Evolutionary conservation across 2,888 invertebrate species (phyloP), one percentile per base, ranked within the genome.

Genomic region (Calameuta filiformis): DNA sequence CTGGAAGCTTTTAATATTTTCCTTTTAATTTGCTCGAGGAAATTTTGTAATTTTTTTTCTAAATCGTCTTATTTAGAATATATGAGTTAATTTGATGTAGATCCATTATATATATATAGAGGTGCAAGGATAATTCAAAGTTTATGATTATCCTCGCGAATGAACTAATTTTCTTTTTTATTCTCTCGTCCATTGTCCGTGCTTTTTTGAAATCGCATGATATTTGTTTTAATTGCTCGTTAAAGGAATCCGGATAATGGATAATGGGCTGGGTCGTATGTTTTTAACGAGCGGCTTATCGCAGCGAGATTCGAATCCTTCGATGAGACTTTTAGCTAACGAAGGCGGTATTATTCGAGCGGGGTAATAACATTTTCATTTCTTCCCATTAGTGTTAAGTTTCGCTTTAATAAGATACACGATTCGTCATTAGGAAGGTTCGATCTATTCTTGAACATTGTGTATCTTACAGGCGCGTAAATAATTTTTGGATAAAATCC

Each of bases 321-420:
- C 40, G 40, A 56, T 23, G 40, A 56, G 23, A 56, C 74, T 77
- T 74, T 77, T 77, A 73, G 73, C 73, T 74, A 77, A 77, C 77
- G 77, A 77, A 73, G 56, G 74, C 74, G 68, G 33, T 37, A 77
- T 75, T 75, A 69, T 75, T 75, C 69, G 73, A 77, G 69, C 68
- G 69, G 11, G 33, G 68, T 75, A 35, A 77, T 75, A 77, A 75
- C 69, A 69, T 77, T 77, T 75, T 77, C 69, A 77, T 77, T 75
- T 77, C 75, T 75, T 68, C 56, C 40, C 68, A 75, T 77, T 69
- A 56, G 77, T 23, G 37, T 77, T 71, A 12, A 33, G 69, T 77
- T 77, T 77, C 77, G 33, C 37, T 75, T 1, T 77, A 77, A 77
- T 68, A 68, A 69, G 40, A 56, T 68, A 75, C 74, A 75, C n/a